These are phyloP conservation scores for Hydriomena furcata DNA, from an alignment of 2,888 invertebrate species.

Conservation along the genomic window DNA sequence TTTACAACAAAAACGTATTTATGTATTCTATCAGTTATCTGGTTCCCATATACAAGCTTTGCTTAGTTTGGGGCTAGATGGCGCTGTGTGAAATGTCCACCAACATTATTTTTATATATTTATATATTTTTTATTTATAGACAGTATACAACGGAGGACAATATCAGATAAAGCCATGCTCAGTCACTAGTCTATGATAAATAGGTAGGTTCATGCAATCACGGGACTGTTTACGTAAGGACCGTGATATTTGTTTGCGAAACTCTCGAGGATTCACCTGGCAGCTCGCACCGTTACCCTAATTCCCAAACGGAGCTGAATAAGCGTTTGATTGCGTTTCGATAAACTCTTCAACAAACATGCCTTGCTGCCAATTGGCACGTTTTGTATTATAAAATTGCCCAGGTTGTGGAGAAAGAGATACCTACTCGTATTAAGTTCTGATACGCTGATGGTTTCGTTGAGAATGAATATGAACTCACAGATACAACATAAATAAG, in stretches of 20 bases:
- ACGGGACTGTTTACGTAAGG: constrained; percentile 61
- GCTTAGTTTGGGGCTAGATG: too few species aligned
- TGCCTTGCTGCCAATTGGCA: constrained; percentile 42
- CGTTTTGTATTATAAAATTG: constrained; percentile 30
- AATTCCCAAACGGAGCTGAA: constrained; percentile 69
- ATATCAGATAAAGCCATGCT: not conserved
- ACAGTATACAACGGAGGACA: too few species aligned
- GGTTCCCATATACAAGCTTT: too few species aligned
- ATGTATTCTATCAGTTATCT: too few species aligned
- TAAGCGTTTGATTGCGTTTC: constrained; percentile 66
- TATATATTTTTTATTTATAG: too few species aligned
- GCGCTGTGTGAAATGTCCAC: too few species aligned
- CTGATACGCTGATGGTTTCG: not conserved
- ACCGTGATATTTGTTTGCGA: constrained; percentile 72
- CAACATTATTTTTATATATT: too few species aligned
- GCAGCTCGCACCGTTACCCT: constrained; percentile 51
- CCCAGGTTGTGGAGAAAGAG: constrained; percentile 1
- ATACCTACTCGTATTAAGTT: not conserved
- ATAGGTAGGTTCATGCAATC: constrained; percentile 51
- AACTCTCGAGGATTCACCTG: constrained; percentile 63
- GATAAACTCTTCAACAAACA: constrained; percentile 52
- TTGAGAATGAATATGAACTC: too few species aligned
- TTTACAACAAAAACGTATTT: too few species aligned
- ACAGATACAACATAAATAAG: too few species aligned
- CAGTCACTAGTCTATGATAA: not conserved